Evolutionary conservation across 2,888 invertebrate genomes (phyloP).

Genomic region (Ophraella communa): DNA sequence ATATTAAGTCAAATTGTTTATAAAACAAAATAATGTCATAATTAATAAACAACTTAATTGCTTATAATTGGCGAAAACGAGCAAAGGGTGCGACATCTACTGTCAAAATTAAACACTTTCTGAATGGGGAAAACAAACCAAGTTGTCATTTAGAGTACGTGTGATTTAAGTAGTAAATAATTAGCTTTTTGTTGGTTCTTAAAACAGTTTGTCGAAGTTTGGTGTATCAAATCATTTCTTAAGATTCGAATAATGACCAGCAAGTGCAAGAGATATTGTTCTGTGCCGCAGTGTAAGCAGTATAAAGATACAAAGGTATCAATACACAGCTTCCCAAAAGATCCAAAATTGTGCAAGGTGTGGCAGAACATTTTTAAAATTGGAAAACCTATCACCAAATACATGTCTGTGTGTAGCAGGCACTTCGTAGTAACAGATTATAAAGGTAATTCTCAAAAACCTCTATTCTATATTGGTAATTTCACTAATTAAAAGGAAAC

Average conservation of each 20-base stretch:
- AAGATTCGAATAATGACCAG: background rate
- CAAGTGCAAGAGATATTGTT: background rate
- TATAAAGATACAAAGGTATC: constrained; percentile 12
- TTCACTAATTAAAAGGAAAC: background rate
- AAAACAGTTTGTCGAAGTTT: no score
- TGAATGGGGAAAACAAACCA: no score
- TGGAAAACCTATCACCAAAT: constrained; percentile 12
- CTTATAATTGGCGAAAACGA: no score
- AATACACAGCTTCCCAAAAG: constrained; percentile 7
- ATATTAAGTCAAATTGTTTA: no score
- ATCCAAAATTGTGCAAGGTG: constrained; percentile 5
- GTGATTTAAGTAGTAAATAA: no score
- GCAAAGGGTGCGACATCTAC: no score
- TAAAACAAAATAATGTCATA: no score
- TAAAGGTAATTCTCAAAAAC: constrained; percentile 16
- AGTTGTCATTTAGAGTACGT: no score
- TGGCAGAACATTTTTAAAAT: constrained; percentile 14
- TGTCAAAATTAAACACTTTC: no score
- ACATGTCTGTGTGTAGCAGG: constrained; percentile 19
- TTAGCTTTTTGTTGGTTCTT: no score
- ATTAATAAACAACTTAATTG: no score
- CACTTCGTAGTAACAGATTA: constrained; percentile 12
- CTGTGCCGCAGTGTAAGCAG: constrained; percentile 17
- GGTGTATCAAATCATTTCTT: no score
- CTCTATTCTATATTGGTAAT: background rate